Percentiles rank a stretch among this genome's conserved stretches.
phyloP scores from a whole-genome alignment of 2,113 vertebrate genomes.

The Megaptera novaeangliae region DNA sequence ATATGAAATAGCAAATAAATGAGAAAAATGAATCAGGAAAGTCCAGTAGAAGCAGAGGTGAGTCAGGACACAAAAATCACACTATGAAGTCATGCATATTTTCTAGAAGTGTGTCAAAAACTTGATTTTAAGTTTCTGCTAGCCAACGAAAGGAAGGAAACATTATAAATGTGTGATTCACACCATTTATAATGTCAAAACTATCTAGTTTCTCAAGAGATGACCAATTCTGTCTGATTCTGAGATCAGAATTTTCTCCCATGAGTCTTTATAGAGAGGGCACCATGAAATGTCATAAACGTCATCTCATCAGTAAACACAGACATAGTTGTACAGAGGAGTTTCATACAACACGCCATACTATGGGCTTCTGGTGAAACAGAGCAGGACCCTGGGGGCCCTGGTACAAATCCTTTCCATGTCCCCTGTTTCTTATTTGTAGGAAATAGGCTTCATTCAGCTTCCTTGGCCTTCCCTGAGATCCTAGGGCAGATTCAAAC shows the following conservation, averaged over 20 bases:
- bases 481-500: neutral
- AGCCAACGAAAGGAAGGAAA: neutral
- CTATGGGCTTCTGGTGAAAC: neutral
- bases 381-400: neutral
- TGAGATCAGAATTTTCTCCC: neutral
- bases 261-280: neutral
- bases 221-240: neutral
- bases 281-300: neutral
- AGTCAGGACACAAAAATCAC: neutral
- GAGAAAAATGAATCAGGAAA: neutral
- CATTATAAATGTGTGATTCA: neutral
- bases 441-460: neutral
- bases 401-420: neutral
- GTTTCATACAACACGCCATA: neutral
- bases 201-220: neutral
- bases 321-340: neutral
- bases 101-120: neutral
- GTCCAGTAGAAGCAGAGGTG: neutral
- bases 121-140: neutral
- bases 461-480: neutral
- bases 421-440: neutral
- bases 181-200: neutral
- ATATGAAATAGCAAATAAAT: neutral
- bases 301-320: neutral
- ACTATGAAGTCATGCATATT: neutral